Percentiles rank a stretch among this genome's conserved stretches.
Evolutionary conservation across 2,888 invertebrate genomes (phyloP).

Genomic region (Erebia epiphron): DNA sequence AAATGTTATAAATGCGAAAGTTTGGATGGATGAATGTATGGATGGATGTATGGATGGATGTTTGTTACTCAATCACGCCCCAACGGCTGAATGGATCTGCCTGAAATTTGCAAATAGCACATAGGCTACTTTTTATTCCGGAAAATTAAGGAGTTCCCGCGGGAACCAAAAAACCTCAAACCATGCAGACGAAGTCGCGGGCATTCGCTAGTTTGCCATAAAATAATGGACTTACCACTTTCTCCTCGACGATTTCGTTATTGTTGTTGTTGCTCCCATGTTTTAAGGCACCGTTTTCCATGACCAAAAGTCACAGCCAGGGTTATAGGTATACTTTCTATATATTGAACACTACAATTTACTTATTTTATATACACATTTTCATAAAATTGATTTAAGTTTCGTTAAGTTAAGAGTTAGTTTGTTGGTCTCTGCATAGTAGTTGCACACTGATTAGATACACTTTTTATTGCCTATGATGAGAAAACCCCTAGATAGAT

Average conservation of each 20-base stretch:
- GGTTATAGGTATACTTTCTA: constrained; percentile 47
- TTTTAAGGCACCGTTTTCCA: constrained; percentile 84
- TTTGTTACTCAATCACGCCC: too few species aligned
- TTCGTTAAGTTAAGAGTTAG: constrained; percentile 25
- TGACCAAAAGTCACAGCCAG: constrained; percentile 77
- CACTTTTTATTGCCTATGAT: constrained; percentile 21
- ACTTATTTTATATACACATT: constrained; percentile 44
- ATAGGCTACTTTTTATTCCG: too few species aligned
- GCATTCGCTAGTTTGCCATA: not conserved
- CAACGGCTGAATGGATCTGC: too few species aligned
- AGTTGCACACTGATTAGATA: constrained; percentile 7
- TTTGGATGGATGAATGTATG: too few species aligned
- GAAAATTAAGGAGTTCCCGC: too few species aligned
- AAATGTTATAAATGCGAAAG: too few species aligned
- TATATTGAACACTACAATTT: constrained; percentile 44
- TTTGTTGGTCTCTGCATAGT: constrained; percentile 40
- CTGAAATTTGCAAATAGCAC: too few species aligned
- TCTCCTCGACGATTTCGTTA: constrained; percentile 77
- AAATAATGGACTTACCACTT: constrained; percentile 67
- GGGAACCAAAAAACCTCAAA: too few species aligned
- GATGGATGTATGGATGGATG: too few species aligned
- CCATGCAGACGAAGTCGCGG: not conserved
- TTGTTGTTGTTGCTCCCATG: constrained; percentile 83
- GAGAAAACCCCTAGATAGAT: not conserved
- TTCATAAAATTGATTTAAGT: constrained; percentile 31